Evolutionary conservation across 2,888 invertebrate species (phyloP).

Genomic region (Oligia latruncula): DNA sequence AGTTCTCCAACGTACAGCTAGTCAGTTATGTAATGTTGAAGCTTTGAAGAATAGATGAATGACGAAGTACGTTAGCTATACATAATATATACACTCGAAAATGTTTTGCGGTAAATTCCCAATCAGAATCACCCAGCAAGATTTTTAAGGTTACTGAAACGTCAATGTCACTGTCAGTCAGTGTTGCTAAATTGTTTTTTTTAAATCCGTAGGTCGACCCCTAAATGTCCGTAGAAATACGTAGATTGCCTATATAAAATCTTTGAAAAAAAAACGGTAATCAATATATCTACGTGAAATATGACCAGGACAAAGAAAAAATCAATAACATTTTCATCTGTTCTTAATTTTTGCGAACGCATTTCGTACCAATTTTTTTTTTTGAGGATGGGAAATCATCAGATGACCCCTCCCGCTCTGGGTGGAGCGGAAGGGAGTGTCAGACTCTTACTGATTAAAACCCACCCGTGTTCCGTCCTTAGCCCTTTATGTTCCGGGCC

Average conservation of each 20-base stretch:
- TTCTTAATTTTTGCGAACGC: background rate
- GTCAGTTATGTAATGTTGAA: background rate
- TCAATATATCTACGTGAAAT: background rate
- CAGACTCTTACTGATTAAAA: no score
- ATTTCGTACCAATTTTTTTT: background rate
- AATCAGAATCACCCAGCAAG: background rate
- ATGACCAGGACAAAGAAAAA: background rate
- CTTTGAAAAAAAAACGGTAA: background rate
- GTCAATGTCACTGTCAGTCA: background rate
- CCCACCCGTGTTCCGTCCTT: no score
- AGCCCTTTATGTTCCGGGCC: no score
- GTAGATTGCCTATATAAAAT: background rate
- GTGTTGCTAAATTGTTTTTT: background rate
- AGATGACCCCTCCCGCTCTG: no score
- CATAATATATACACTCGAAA: constrained; percentile 12
- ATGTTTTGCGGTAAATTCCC: constrained; percentile 49
- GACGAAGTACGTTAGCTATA: background rate
- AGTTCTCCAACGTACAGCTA: background rate
- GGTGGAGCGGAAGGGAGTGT: no score
- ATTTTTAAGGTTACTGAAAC: constrained; percentile 16
- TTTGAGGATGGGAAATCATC: no score
- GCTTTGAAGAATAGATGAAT: background rate
- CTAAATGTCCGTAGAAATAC: background rate
- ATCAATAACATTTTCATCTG: background rate
- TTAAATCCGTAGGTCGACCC: background rate